A percentile compares a stretch with the other conserved stretches of the same genome.
Conservation (phyloP, 2,888 invertebrate genomes). For the Tiliacea aurago region DNA sequence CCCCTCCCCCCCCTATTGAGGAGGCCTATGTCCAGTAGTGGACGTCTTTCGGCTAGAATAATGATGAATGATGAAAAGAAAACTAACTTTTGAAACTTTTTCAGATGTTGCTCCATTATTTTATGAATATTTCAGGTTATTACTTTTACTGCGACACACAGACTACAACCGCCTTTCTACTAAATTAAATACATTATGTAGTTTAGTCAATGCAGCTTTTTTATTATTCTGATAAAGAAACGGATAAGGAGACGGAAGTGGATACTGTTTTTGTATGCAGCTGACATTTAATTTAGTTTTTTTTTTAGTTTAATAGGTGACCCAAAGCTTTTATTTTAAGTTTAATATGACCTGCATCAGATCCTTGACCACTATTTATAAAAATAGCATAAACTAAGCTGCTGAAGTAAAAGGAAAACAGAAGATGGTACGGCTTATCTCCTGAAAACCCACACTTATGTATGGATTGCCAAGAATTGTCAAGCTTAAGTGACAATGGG, state of each 20-base stretch:
- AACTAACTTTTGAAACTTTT: background rate
- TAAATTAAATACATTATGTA: background rate
- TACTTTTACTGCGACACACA: background rate
- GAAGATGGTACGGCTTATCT: background rate
- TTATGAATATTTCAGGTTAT: background rate
- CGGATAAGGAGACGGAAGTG: conserved; percentile 47
- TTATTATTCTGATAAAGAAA: conserved; percentile 6
- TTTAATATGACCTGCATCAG: background rate
- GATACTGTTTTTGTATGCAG: background rate
- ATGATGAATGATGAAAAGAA: background rate
- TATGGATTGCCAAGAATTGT: no score
- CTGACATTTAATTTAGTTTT: conserved; percentile 34
- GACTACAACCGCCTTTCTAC: no score
- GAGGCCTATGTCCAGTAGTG: no score
- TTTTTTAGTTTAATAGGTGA: background rate
- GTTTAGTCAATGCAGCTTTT: background rate
- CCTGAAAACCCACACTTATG: no score
- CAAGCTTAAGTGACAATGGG: no score
- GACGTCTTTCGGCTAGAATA: no score
- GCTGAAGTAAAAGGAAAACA: background rate
- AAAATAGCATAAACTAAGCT: background rate
- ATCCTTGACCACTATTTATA: conserved; percentile 20
- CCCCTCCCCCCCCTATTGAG: no score
- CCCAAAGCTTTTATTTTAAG: background rate
- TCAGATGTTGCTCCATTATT: background rate